A percentile compares a stretch with the other conserved stretches of the same genome.
phyloP scores from a whole-genome alignment of 2,113 vertebrate species.

The Triplophysa tibetana region DNA sequence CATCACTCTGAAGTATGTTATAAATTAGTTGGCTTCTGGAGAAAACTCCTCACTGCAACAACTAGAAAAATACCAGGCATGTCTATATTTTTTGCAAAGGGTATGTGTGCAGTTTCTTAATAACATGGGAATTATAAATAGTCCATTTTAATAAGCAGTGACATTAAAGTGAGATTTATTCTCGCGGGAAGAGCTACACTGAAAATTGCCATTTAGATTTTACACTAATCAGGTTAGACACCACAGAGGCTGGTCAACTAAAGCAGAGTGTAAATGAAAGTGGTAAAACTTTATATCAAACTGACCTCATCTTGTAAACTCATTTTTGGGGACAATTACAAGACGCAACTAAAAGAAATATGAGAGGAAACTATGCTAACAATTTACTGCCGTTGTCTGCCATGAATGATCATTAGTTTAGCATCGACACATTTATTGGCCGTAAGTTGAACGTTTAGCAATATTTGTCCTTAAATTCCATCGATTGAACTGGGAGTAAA shows the following conservation, averaged over 20 bases:
- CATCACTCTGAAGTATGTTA: too few species aligned
- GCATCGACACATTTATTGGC: not conserved
- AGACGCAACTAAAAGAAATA: not conserved
- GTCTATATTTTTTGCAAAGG: conserved; percentile 26
- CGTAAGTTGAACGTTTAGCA: not conserved
- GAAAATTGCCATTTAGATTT: conserved; percentile 57
- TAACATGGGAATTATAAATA: conserved; percentile 56
- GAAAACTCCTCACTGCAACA: conserved; percentile 3
- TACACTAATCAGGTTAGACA: conserved; percentile 55
- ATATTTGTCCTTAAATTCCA: not conserved
- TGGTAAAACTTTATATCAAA: conserved; percentile 43
- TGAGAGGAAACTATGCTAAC: not conserved
- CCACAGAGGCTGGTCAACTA: conserved; percentile 45
- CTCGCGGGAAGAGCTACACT: conserved; percentile 44
- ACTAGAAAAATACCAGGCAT: conserved; percentile 1
- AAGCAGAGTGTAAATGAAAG: conserved; percentile 40
- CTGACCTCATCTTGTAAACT: conserved; percentile 36
- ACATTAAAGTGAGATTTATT: conserved; percentile 57
- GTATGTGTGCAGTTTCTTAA: conserved; percentile 47
- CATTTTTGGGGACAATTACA: not conserved
- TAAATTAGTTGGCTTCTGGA: not conserved
- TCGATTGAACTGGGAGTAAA: not conserved
- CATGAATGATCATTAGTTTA: not conserved
- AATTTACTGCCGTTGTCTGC: too few species aligned
- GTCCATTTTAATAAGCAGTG: conserved; percentile 57